These are phyloP conservation scores for Penelope pileata DNA, from an alignment of 2,113 vertebrate species.

Conservation along the genomic window DNA sequence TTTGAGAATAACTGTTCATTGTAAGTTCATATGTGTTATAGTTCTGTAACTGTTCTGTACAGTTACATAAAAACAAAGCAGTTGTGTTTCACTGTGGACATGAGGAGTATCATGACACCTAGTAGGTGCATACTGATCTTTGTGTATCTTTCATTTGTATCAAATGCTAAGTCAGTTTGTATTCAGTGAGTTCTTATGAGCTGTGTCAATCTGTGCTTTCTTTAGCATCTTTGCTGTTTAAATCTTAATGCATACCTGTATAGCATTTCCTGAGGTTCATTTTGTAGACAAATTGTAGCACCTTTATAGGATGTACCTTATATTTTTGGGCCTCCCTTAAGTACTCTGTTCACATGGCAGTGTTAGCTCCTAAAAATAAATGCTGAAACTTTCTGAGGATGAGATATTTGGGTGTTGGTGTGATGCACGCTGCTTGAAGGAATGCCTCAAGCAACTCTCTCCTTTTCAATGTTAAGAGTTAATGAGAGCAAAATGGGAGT, in stretches of 20 bases:
- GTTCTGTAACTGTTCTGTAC: not conserved
- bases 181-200: not conserved
- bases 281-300: not conserved
- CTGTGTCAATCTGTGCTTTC: not conserved
- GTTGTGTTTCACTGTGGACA: fast-evolving
- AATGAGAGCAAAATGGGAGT: not conserved
- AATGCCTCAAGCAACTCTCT: not conserved
- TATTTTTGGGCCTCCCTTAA: not conserved
- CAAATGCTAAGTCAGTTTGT: not conserved
- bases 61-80: not conserved
- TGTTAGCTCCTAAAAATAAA: not conserved
- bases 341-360: not conserved
- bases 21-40: not conserved
- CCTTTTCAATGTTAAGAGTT: not conserved
- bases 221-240: not conserved
- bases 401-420: not conserved
- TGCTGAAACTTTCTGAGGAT: not conserved
- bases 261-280: not conserved
- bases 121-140: not conserved
- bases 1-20: too few relatives aligned
- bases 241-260: not conserved
- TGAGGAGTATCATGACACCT: not conserved
- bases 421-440: not conserved
- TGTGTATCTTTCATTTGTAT: not conserved
- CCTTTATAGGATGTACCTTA: not conserved